A percentile compares a stretch with the other conserved stretches of the same genome.
These are phyloP conservation scores for Cotesia chilonis DNA, from an alignment of 1,140 invertebrate genomes.

Conservation along the genomic window DNA sequence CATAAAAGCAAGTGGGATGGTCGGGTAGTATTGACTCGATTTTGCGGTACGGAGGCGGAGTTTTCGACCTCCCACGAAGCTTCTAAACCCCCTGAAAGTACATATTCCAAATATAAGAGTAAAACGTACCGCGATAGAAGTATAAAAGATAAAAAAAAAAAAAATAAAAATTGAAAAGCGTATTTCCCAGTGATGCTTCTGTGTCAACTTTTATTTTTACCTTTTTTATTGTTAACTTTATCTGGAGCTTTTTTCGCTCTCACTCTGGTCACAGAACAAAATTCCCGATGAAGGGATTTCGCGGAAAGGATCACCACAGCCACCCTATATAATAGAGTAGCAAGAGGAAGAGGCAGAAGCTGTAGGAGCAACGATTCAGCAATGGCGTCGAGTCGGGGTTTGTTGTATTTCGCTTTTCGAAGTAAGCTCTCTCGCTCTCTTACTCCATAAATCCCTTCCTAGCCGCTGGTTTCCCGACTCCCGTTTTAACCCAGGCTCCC, in stretches of 20 bases:
- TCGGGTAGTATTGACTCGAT: constrained; percentile 62
- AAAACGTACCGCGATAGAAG: neutral
- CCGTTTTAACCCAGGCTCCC: constrained; percentile 25
- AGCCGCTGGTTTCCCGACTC: constrained; percentile 36
- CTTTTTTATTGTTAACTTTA: constrained; percentile 8
- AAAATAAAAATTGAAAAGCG: constrained; percentile 3
- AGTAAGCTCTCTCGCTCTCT: constrained; percentile 37
- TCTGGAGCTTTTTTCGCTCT: too few relatives aligned
- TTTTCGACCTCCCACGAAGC: constrained; percentile 49
- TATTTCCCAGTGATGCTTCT: constrained; percentile 38
- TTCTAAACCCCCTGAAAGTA: neutral
- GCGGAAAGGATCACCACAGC: too few relatives aligned
- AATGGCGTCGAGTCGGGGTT: constrained; percentile 65
- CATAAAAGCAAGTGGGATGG: constrained; percentile 39
- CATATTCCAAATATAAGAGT: constrained; percentile 1
- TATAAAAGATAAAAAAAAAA: constrained; percentile 16
- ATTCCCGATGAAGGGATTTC: constrained; percentile 54
- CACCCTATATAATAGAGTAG: too few relatives aligned
- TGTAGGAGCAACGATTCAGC: constrained; percentile 50
- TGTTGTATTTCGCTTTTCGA: constrained; percentile 63
- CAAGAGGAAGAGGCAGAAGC: too few relatives aligned
- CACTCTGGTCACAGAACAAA: constrained; percentile 45
- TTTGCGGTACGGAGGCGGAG: constrained; percentile 61
- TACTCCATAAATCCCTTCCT: constrained; percentile 25
- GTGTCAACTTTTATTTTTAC: constrained; percentile 26